Percentiles rank a stretch among this genome's conserved stretches.
phyloP scores from a whole-genome alignment of 2,888 invertebrate species.

The Carcina quercana region DNA sequence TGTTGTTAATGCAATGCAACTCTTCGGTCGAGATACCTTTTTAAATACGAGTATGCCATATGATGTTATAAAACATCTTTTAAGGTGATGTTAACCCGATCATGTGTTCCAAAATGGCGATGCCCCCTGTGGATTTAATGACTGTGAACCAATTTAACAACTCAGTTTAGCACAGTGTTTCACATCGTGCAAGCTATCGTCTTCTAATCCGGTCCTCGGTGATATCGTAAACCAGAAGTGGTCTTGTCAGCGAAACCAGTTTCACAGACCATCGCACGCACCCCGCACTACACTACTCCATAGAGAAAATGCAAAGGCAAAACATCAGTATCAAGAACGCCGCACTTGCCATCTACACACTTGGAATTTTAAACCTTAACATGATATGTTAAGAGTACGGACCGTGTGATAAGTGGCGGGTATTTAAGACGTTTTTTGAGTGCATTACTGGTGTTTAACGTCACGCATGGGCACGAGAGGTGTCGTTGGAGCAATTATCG shows the following conservation, averaged over 20 bases:
- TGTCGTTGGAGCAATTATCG: slow-evolving; percentile 68
- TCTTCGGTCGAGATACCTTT: too few species aligned
- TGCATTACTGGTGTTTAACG: slow-evolving; percentile 41
- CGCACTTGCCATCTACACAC: slow-evolving; percentile 25
- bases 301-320: slow-evolving; percentile 23
- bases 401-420: slow-evolving; percentile 24
- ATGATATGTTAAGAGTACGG: slow-evolving; percentile 27
- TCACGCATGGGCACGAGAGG: slow-evolving; percentile 65
- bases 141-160: slow-evolving; percentile 51
- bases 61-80: slow-evolving; percentile 19
- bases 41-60: slow-evolving; percentile 8
- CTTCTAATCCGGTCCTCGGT: slow-evolving; percentile 64
- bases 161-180: slow-evolving; percentile 57
- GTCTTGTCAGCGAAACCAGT: slow-evolving; percentile 63
- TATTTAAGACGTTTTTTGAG: slow-evolving; percentile 39
- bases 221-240: slow-evolving; percentile 69
- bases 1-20: too few species aligned
- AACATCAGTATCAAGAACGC: slow-evolving; percentile 31
- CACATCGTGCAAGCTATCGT: slow-evolving; percentile 63
- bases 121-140: slow-evolving; percentile 49
- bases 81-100: slow-evolving; percentile 35
- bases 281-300: slow-evolving; percentile 33
- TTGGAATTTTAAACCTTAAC: slow-evolving; percentile 36
- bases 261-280: slow-evolving; percentile 52
- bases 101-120: slow-evolving; percentile 34